Base-by-base conservation (phyloP, 1,140 invertebrate genomes). In the Wiebesia pumilae region DNA sequence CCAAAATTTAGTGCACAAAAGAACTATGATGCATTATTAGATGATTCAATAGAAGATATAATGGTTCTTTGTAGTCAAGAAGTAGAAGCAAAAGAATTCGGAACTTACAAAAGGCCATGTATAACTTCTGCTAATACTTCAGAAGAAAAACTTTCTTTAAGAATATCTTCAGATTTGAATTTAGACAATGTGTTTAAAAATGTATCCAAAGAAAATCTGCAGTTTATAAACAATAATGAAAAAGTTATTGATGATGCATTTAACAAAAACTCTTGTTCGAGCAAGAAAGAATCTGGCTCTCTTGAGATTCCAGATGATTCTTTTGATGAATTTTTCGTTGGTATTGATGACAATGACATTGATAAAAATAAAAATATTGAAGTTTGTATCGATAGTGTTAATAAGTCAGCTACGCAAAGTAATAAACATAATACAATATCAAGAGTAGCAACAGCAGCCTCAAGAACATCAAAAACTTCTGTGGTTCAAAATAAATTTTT, bases 41-140 rank as follows among this genome's bases (percentile, higher is more conserved):
- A 93, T 84, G 91, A 92, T 83, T 92, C 91, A 0, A 88, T 91
- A 27, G 91, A 93, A 7, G 91, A 92, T 65, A 90, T 88, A 21
- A 90, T 93, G 89, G 87, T 91, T 24, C 89, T 83, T 58, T 93
- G 91, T 67, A 92, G 90, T 88, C 92, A 93, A 79, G 90, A 93
- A 83, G 86, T 92, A n/a, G 92, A 93, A 54, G 88, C 90, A 54
- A 91, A 89, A 78, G 82, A 86, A 62, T 85, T 83, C n/a, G 62
- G 16, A 35, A 67, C 30, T 9, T n/a, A 84, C 58, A 86, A 81
- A 16, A 75, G 21, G 4, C 27, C 87, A 51, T 33, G 3, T 80
- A 51, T 7, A 51, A 3, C 21, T 75, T 16, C 65, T 62, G 83
- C 30, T 43, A 87, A 80, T 67, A 69, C 0, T 78, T 83, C 62